phyloP scores from a whole-genome alignment of 2,797 vertebrate species.

The Gobio occitaniae region DNA sequence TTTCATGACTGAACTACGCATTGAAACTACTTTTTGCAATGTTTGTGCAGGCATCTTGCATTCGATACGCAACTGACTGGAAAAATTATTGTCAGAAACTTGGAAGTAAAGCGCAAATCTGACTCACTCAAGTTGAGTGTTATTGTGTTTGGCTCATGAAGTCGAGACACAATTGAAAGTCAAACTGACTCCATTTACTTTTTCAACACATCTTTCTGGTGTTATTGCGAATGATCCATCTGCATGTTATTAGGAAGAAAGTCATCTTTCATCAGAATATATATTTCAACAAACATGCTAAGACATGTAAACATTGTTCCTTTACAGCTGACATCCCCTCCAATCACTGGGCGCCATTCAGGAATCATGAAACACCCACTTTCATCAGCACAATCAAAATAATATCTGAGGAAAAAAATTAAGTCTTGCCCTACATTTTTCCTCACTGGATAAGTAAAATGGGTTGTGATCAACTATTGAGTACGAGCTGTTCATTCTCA shows the following conservation, averaged over 20 bases:
- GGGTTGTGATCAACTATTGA: not conserved
- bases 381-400: not conserved
- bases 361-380: not conserved
- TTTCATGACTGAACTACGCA: not conserved
- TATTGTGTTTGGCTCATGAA: not conserved
- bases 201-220: no score
- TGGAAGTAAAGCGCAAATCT: not conserved
- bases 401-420: not conserved
- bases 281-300: not conserved
- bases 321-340: not conserved
- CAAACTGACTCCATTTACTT: not conserved
- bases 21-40: not conserved
- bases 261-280: not conserved
- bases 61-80: not conserved
- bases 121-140: not conserved
- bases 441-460: not conserved
- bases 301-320: not conserved
- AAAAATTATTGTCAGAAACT: not conserved
- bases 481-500: not conserved
- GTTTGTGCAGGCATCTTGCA: not conserved
- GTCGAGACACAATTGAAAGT: not conserved
- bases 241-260: not conserved
- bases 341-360: not conserved
- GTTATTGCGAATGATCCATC: not conserved
- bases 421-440: not conserved